Evolutionary conservation across 1,140 invertebrate species (phyloP).

Genomic region (Rhagoletis zephyria): DNA sequence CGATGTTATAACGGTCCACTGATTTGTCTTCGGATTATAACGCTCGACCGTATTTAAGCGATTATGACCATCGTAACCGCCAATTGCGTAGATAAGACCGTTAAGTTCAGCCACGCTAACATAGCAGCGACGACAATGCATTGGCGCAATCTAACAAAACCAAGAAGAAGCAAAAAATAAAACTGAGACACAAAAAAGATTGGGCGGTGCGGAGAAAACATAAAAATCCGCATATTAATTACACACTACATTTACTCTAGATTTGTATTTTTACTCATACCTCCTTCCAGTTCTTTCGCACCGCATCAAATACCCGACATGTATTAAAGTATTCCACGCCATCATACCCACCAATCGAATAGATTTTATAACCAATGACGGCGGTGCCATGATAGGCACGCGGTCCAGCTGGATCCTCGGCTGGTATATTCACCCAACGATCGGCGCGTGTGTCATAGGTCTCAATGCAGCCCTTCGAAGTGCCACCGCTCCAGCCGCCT

Average conservation of each 20-base stretch:
- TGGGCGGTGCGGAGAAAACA: not conserved
- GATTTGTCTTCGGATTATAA: constrained; percentile 81
- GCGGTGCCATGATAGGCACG: constrained; percentile 85
- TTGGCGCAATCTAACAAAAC: constrained; percentile 75
- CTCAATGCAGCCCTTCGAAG: constrained; percentile 84
- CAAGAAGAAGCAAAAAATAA: not conserved
- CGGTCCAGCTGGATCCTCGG: constrained; percentile 77
- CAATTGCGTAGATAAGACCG: constrained; percentile 87
- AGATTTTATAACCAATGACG: constrained; percentile 80
- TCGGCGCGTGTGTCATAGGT: constrained; percentile 83
- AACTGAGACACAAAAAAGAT: not conserved
- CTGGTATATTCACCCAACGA: constrained; percentile 78
- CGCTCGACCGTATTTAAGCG: constrained; percentile 83
- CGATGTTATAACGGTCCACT: constrained; percentile 86
- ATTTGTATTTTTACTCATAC: constrained; percentile 65
- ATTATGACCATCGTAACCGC: constrained; percentile 88
- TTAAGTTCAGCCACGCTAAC: constrained; percentile 79
- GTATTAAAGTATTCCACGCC: constrained; percentile 84
- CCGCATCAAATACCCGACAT: constrained; percentile 80
- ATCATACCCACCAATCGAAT: constrained; percentile 85
- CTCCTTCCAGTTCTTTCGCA: constrained; percentile 79
- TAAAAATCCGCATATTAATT: not conserved
- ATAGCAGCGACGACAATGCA: constrained; percentile 78
- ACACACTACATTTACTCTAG: not conserved
- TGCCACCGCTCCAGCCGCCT: constrained; percentile 87